Base-by-base conservation (phyloP, 2,797 vertebrate genomes). In the Hafferia zeledoni region DNA sequence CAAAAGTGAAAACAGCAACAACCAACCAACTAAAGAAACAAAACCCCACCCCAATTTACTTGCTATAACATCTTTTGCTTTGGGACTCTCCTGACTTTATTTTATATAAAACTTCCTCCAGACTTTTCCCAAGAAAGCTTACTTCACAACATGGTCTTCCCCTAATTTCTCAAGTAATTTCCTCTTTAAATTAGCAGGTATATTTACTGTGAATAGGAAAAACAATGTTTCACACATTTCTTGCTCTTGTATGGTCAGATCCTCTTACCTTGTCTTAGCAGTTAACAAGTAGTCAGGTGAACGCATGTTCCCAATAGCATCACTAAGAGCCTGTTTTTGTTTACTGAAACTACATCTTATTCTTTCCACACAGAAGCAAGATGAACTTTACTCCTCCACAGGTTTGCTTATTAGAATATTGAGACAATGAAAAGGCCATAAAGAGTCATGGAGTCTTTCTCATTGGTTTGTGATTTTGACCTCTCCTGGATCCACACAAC, bases 291-390 rank as follows among this genome's bases (percentile, higher is more conserved):
- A 72, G 6, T 6, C 7, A 64, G 25, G 11, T 50, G 14, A 47
- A 52, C 63, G 24, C 12, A 15, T 23, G 19, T 39, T 13, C 22
- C 27, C 30, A 35, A 15, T 11, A 74, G 6, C 8, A 20, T 17
- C 4, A 1, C 9, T 44, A 10, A 31, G 3, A 1, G 4, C 43
- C 16, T 65, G 5, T 49, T 7, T 28, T 57, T 49, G 5, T 60
- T 67, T 70, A 20, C 5, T 35, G n/a, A 14, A 30, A 47, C 72
- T 53, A 6, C 0, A 9, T 9, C 11, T 86, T 65, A 24, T 3
- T 77, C 5, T 78, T 83, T 81, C 57, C 24, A 43, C 17, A 27
- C 5, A 50, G 28, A 64, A 72, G 6, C 5, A 12, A 31, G 5
- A 43, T 41, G 39, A 47, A 44, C 6, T 50, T 89, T 35, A 31